Evolutionary conservation across 2,113 vertebrate genomes (phyloP).

Genomic region (pig (Sus scrofa)): T2T-Sscrofa CM000821.6:17474501-17475000

Average conservation of each 20-base stretch:
- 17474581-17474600: slow-evolving; percentile 7
- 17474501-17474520: neutral
- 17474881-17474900: slow-evolving; percentile 28
- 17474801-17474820: slow-evolving; percentile 93
- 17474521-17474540: neutral
- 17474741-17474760: slow-evolving; percentile 96
- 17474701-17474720: slow-evolving; percentile 95
- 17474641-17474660: slow-evolving; percentile 20
- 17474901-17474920: slow-evolving; percentile 1
- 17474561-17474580: slow-evolving; percentile 29
- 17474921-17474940: neutral
- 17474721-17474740: slow-evolving; percentile 93
- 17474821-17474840: slow-evolving; percentile 94
- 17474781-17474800: slow-evolving; percentile 94
- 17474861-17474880: neutral
- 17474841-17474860: slow-evolving; percentile 87
- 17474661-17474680: slow-evolving; percentile 66
- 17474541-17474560: slow-evolving; percentile 25
- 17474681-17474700: neutral
- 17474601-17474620: neutral
- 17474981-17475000: neutral
- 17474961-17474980: neutral
- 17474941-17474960: neutral
- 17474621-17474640: slow-evolving; percentile 51
- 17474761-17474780: slow-evolving; percentile 94